These are phyloP conservation scores for Crypturellus undulatus DNA, from an alignment of 2,113 vertebrate species.

Conservation along the genomic window DNA sequence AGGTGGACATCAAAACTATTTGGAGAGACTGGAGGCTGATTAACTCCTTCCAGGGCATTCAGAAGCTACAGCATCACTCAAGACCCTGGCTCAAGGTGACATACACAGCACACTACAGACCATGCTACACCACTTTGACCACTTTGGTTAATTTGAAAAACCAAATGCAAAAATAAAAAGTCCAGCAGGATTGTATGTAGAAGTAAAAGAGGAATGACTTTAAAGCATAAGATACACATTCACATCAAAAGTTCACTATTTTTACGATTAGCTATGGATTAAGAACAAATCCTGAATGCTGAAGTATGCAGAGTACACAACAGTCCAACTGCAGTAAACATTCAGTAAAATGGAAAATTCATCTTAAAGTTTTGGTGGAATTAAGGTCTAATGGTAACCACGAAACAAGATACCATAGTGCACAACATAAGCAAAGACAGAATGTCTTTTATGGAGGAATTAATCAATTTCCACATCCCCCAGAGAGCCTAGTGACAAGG, in stretches of 20 bases:
- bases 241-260: background rate
- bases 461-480: background rate
- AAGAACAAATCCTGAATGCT: no score
- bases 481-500: background rate
- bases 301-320: background rate
- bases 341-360: background rate
- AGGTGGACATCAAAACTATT: background rate
- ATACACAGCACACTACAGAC: background rate
- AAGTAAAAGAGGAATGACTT: background rate
- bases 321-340: background rate
- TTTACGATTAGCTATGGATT: background rate
- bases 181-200: background rate
- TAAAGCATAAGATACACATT: no score
- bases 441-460: background rate
- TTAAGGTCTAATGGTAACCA: background rate
- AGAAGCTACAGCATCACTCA: background rate
- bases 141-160: background rate
- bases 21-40: background rate
- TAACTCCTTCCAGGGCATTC: background rate
- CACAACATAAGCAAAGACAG: background rate
- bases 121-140: background rate
- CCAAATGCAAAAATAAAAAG: background rate
- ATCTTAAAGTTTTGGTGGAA: background rate
- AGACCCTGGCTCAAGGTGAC: background rate
- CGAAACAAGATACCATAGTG: background rate